Conservation (phyloP, 2,888 invertebrate species). For the Pollenia angustigena region DNA sequence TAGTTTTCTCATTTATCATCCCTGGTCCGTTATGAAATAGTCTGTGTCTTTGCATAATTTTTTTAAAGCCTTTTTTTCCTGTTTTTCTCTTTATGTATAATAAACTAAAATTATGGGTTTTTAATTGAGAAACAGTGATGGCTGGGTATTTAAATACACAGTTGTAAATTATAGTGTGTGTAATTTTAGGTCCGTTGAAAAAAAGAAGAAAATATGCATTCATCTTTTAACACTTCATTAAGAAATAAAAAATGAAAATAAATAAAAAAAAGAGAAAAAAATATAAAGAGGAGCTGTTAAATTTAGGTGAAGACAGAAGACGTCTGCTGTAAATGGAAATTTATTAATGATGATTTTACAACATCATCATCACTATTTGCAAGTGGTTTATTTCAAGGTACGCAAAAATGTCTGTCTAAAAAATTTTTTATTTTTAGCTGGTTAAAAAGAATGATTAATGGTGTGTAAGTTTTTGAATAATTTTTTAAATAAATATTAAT, state of each 20-base stretch:
- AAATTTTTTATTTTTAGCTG: slow-evolving; percentile 22
- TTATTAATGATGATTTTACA: slow-evolving; percentile 42
- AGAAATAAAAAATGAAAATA: slow-evolving; percentile 35
- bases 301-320: slow-evolving; percentile 29
- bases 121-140: slow-evolving; percentile 23
- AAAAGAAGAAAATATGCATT: slow-evolving; percentile 6
- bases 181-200: neutral
- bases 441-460: slow-evolving; percentile 43
- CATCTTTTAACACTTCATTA: slow-evolving; percentile 56
- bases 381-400: slow-evolving; percentile 37
- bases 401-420: neutral
- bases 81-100: neutral
- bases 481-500: slow-evolving; percentile 14
- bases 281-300: slow-evolving; percentile 2
- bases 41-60: slow-evolving; percentile 30
- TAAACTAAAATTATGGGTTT: slow-evolving; percentile 47
- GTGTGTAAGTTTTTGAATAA: neutral
- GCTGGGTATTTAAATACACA: neutral
- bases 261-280: slow-evolving; percentile 15
- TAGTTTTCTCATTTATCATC: too few relatives aligned
- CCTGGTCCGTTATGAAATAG: neutral
- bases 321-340: slow-evolving; percentile 40
- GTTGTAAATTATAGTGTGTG: neutral
- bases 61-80: neutral
- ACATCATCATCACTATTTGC: slow-evolving; percentile 11